A percentile compares a stretch with the other conserved stretches of the same genome.
Evolutionary conservation across 2,113 vertebrate genomes (phyloP).

Genomic region (Pristiophorus japonicus): DNA sequence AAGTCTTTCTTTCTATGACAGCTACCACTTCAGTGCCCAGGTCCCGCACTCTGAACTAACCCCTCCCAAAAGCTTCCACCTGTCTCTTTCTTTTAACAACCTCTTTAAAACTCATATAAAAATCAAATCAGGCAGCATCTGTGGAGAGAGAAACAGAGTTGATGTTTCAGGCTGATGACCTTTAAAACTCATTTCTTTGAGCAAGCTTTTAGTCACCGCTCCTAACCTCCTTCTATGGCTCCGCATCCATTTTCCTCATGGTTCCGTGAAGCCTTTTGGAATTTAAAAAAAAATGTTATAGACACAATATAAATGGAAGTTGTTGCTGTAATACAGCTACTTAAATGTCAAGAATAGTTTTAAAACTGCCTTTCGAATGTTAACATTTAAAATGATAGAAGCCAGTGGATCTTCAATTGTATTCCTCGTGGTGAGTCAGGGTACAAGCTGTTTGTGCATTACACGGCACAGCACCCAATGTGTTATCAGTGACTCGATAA

Average conservation of each 20-base stretch:
- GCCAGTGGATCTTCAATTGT: not conserved
- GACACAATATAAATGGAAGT: not conserved
- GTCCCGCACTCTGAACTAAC: not conserved
- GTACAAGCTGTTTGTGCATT: not conserved
- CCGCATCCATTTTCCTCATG: not conserved
- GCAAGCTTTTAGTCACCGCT: not conserved
- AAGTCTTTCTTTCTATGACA: too few species aligned
- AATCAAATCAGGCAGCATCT: too few species aligned
- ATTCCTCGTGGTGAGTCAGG: not conserved
- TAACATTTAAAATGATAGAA: not conserved
- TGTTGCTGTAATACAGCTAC: not conserved
- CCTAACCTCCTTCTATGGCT: not conserved
- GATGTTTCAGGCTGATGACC: too few species aligned
- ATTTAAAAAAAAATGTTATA: too few species aligned
- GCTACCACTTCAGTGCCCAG: not conserved
- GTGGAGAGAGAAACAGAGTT: too few species aligned
- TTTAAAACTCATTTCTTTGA: too few species aligned
- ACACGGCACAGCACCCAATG: too few species aligned
- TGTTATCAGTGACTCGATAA: not conserved
- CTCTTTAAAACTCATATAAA: not conserved
- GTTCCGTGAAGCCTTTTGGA: not conserved
- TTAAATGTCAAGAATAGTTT: not conserved
- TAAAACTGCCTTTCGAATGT: not conserved
- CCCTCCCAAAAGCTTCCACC: not conserved
- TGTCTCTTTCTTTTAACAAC: not conserved